Evolutionary conservation across 2,797 vertebrate genomes (phyloP).

Genomic region (Danio jaintianensis): DNA sequence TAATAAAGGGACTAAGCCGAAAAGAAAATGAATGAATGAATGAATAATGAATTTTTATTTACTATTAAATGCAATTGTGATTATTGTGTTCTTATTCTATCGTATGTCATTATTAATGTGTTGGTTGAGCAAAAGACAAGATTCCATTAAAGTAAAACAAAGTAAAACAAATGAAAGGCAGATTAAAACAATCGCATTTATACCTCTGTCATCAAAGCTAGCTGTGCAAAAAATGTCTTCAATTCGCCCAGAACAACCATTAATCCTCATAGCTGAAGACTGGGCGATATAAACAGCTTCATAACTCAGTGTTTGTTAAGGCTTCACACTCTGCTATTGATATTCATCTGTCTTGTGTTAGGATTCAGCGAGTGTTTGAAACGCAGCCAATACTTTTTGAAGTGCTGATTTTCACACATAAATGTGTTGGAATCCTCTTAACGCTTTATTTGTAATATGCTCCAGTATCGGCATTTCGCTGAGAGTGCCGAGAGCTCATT

Average conservation of each 20-base stretch:
- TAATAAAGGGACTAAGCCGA: no score
- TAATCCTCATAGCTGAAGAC: neutral
- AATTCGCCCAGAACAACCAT: neutral
- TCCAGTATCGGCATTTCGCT: conserved; percentile 66
- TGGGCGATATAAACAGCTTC: conserved; percentile 7
- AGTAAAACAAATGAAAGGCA: neutral
- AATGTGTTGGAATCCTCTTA: conserved; percentile 58
- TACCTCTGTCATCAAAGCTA: neutral
- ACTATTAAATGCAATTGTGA: no score
- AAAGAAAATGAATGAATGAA: no score
- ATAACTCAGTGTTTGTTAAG: conserved; percentile 21
- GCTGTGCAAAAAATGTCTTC: neutral
- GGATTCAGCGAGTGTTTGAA: conserved; percentile 30
- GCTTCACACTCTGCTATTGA: conserved; percentile 28
- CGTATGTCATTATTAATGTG: no score
- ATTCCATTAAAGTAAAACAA: no score
- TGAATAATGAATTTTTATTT: no score
- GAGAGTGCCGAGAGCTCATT: conserved; percentile 67
- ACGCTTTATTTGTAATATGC: conserved; percentile 65
- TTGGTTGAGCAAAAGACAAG: no score
- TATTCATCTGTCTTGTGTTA: conserved; percentile 15
- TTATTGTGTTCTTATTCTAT: no score
- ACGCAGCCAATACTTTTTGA: conserved; percentile 39
- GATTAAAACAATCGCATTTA: neutral
- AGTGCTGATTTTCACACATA: conserved; percentile 69